Evolutionary conservation across 2,888 invertebrate species (phyloP), one percentile per base, ranked within the genome.

Genomic region (Electrophaes corylata): DNA sequence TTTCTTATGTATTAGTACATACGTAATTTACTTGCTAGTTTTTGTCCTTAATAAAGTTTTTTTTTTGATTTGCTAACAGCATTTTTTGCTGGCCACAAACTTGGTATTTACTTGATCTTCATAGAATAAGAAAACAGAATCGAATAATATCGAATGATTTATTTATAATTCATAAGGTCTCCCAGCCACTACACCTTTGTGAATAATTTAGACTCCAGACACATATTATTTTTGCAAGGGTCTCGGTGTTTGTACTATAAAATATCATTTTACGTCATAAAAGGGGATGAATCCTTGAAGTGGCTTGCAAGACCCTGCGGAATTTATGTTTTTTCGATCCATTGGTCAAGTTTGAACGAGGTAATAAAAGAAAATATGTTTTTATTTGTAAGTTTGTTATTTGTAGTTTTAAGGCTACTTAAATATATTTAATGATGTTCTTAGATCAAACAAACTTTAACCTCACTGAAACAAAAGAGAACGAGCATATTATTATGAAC

Each of bases 181-280:
- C 73, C 72, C 65, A 81, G 78, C 81, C 78, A 81, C 80, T 83
- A 84, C 79, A 86, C 83, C 84, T 88, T 83, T 83, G 82, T 89
- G 86, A 91, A 91, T 90, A 86, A 88, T 90, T 88, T 86, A 89
- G 76, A 70, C 64, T 72, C 70, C 71, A 83, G 81, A 81, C 79
- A 81, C 81, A 78, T 86, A 86, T 86, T 88, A 88, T 88, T 87
- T 89, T 89, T 87, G 85, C 78, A 82, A 75, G 85, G 84, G 82
- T 78, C 75, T 73, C 73, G 60, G 65, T 77, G 82, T 83, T 84
- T 82, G 83, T 81, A 76, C 79, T 76, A 83, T 83, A 85, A 84
- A 87, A 86, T 85, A 86, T 81, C 72, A 79, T 82, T 78, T 76
- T 73, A 69, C 74, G 76, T 58, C 72, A 70, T 66, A 65, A 73